Conservation (phyloP, 1,140 invertebrate genomes). For the Pinna nobilis region DNA sequence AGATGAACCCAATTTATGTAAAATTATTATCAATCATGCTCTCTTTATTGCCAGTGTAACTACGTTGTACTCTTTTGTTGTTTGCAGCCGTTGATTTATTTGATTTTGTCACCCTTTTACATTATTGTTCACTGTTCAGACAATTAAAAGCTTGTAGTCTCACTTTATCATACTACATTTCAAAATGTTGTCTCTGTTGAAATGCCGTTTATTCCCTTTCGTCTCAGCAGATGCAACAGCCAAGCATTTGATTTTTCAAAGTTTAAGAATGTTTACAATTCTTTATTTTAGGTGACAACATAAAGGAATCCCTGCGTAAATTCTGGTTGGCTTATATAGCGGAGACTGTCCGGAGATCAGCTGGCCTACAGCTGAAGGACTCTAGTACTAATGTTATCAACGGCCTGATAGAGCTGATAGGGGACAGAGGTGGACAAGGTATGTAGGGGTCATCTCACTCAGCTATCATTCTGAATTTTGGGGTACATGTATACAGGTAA, state of each 20-base stretch:
- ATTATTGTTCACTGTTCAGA: no score
- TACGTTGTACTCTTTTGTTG: no score
- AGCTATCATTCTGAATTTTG: not conserved
- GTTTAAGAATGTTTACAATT: not conserved
- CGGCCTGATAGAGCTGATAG: conserved; percentile 9
- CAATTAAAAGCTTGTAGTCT: no score
- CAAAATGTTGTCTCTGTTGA: not conserved
- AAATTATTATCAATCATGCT: no score
- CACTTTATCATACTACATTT: not conserved
- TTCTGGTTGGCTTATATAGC: conserved; percentile 14
- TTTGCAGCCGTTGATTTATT: no score
- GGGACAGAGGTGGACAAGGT: not conserved
- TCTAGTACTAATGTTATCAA: not conserved
- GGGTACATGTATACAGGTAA: not conserved
- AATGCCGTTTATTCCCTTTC: not conserved
- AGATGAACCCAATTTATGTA: no score
- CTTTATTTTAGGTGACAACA: not conserved
- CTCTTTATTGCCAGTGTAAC: no score
- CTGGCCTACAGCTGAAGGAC: not conserved
- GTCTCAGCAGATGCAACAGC: not conserved
- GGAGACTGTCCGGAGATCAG: not conserved
- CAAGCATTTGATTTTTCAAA: not conserved
- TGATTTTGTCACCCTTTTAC: no score
- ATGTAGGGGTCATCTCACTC: not conserved
- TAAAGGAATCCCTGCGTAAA: not conserved